phyloP scores from a whole-genome alignment of 2,113 vertebrate species.

The Channa argus region DNA sequence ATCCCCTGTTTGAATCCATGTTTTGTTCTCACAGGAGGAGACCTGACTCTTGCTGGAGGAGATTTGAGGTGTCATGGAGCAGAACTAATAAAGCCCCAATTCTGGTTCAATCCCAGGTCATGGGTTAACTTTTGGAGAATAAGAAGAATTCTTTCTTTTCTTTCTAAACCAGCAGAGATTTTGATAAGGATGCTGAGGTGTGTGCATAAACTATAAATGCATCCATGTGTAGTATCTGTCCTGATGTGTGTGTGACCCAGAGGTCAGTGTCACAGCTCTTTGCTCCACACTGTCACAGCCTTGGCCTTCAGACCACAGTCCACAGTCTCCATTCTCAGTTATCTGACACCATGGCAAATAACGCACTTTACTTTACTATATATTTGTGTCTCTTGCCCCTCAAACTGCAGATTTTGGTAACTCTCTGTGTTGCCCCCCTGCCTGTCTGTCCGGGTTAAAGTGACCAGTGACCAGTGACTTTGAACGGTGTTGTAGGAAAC shows the following conservation, averaged over 20 bases:
- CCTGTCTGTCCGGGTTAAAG: constrained; percentile 27
- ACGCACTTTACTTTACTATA: too few species aligned
- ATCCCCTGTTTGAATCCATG: too few species aligned
- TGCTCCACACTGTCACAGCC: constrained; percentile 25
- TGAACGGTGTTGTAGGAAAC: background rate
- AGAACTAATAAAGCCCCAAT: constrained; percentile 32
- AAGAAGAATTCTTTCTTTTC: too few species aligned
- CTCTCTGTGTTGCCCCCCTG: constrained; percentile 37
- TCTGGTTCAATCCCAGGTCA: constrained; percentile 39
- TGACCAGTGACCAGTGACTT: constrained; percentile 6
- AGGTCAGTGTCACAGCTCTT: constrained; percentile 25
- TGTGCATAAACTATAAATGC: constrained; percentile 1
- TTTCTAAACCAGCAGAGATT: background rate
- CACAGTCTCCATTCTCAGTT: constrained; percentile 46
- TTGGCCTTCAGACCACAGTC: constrained; percentile 9
- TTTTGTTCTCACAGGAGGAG: constrained; percentile 10
- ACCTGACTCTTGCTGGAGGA: constrained; percentile 29
- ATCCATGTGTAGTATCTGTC: background rate
- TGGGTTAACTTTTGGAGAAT: background rate
- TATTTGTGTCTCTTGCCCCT: constrained; percentile 44
- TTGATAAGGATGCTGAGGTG: constrained; percentile 2
- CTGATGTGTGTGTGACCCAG: constrained; percentile 50
- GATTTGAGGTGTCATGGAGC: constrained; percentile 57
- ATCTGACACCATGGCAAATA: constrained; percentile 36
- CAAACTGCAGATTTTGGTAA: constrained; percentile 34